These are phyloP conservation scores for Anneissia japonica DNA, from an alignment of 35 echinoderm and acorn worm genomes.

Conservation along the genomic window DNA sequence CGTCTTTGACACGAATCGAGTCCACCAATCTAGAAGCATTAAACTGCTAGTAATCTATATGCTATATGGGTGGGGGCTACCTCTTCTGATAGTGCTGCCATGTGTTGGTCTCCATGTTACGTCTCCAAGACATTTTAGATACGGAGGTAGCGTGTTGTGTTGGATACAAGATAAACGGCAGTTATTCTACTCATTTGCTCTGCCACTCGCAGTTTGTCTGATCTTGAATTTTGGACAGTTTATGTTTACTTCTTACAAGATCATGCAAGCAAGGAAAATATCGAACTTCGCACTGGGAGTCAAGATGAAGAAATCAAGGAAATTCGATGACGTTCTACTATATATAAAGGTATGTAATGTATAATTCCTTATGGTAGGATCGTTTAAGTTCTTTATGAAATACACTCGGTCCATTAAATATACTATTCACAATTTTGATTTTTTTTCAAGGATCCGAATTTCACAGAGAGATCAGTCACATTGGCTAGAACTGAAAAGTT, in stretches of 20 bases:
- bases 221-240: slow-evolving; percentile 9
- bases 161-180: slow-evolving; percentile 20
- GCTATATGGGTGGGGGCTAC: slow-evolving; percentile 41
- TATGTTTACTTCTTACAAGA: not conserved
- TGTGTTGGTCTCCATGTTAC: slow-evolving; percentile 14
- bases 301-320: not conserved
- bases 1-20: not conserved
- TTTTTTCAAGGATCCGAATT: too few relatives aligned
- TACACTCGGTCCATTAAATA: too few relatives aligned
- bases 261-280: not conserved
- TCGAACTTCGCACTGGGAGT: not conserved
- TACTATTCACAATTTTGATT: too few relatives aligned
- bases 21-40: not conserved
- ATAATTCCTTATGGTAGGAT: too few relatives aligned
- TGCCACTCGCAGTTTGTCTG: not conserved
- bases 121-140: not conserved
- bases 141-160: slow-evolving; percentile 10
- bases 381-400: too few relatives aligned
- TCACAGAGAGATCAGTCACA: too few relatives aligned
- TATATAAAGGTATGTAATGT: not conserved
- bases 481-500: too few relatives aligned
- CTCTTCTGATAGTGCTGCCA: slow-evolving; percentile 8
- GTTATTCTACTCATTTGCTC: not conserved
- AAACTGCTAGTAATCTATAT: slow-evolving; percentile 8
- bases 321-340: not conserved